Conservation (phyloP, 2,888 invertebrate species). For the Dynastes hyllus region DNA sequence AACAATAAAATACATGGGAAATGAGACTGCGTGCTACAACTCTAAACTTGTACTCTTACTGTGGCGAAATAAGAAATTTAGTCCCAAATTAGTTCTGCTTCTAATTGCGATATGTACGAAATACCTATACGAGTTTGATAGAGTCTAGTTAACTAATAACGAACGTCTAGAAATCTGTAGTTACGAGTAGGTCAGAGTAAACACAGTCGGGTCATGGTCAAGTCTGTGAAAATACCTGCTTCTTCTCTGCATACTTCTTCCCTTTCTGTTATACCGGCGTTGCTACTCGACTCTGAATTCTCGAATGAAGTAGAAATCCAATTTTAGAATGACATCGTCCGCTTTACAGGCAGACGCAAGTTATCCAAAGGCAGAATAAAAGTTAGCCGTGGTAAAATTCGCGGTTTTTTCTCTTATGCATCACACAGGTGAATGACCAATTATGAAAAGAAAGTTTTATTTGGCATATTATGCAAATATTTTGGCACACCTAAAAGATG, state of each 20-base stretch:
- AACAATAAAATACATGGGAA: no score
- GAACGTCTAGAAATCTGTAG: neutral
- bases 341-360: neutral
- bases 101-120: no score
- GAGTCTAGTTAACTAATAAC: neutral
- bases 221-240: constrained; percentile 31
- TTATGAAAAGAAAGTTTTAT: constrained; percentile 37
- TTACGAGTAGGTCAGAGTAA: constrained; percentile 32
- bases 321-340: constrained; percentile 36
- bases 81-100: no score
- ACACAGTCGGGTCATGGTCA: constrained; percentile 40
- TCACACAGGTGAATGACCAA: constrained; percentile 31
- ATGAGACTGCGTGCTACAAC: no score
- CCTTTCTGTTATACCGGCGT: neutral
- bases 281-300: neutral
- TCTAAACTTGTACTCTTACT: no score
- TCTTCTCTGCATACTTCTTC: constrained; percentile 8
- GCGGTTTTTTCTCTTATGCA: constrained; percentile 1
- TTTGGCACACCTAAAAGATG: constrained; percentile 4
- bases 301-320: constrained; percentile 25
- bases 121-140: neutral
- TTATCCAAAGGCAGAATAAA: neutral
- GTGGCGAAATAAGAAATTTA: no score
- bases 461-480: neutral
- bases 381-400: constrained; percentile 33